A percentile compares a stretch with the other conserved stretches of the same genome.
phyloP scores from a whole-genome alignment of 2,888 invertebrate species.

The Aphidius colemani region DNA sequence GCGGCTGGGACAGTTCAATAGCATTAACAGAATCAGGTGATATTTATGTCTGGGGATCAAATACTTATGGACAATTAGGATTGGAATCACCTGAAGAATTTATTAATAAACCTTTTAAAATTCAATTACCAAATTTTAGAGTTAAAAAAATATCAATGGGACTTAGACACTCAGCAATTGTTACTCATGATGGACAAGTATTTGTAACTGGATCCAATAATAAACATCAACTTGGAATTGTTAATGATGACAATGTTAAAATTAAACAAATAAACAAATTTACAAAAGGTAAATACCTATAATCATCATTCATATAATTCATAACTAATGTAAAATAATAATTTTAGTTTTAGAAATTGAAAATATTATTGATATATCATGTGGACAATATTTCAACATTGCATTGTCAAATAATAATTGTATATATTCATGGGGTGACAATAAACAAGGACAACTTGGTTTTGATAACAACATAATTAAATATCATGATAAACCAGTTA shows the following conservation, averaged over 20 bases:
- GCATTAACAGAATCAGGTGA: constrained; percentile 72
- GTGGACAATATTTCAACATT: constrained; percentile 82
- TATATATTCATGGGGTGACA: constrained; percentile 80
- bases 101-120: constrained; percentile 53
- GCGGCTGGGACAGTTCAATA: constrained; percentile 84
- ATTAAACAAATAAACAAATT: constrained; percentile 59
- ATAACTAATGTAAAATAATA: neutral
- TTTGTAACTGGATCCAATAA: constrained; percentile 71
- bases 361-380: constrained; percentile 69
- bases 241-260: constrained; percentile 49
- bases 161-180: constrained; percentile 70
- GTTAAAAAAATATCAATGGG: constrained; percentile 70
- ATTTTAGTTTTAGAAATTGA: constrained; percentile 62
- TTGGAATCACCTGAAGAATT: neutral
- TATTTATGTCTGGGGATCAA: constrained; percentile 84
- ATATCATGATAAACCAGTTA: constrained; percentile 57
- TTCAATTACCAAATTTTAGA: constrained; percentile 54
- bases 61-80: constrained; percentile 78
- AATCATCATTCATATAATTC: neutral
- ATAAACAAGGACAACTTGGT: constrained; percentile 80
- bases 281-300: constrained; percentile 28
- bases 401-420: constrained; percentile 65
- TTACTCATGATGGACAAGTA: constrained; percentile 68
- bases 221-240: constrained; percentile 72
- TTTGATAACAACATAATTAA: constrained; percentile 62